Evolutionary conservation across 2,888 invertebrate genomes (phyloP).

Genomic region (Synanthedon vespiformis): DNA sequence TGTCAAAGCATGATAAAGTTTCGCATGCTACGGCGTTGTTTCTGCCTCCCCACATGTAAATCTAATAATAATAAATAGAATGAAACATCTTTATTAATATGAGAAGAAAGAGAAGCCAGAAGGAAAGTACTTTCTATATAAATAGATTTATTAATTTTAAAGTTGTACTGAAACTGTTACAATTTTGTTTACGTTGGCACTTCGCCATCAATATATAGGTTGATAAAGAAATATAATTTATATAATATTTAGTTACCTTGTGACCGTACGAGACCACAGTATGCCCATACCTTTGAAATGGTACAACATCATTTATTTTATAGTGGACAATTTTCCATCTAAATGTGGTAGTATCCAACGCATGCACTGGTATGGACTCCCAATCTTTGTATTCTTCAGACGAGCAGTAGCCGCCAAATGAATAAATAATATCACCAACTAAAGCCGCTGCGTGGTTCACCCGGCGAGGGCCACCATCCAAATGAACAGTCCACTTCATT

Average conservation of each 20-base stretch:
- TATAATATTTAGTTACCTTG: slow-evolving; percentile 47
- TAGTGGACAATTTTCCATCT: slow-evolving; percentile 70
- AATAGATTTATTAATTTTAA: no score
- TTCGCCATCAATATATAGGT: no score
- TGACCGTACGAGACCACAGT: slow-evolving; percentile 85
- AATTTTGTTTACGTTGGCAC: background rate
- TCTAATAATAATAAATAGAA: slow-evolving; percentile 35
- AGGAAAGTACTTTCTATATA: background rate
- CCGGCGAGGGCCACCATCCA: slow-evolving; percentile 91
- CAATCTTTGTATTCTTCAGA: slow-evolving; percentile 81
- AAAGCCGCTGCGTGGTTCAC: slow-evolving; percentile 93
- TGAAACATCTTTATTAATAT: background rate
- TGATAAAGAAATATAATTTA: no score
- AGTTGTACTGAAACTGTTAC: background rate
- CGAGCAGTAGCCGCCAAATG: slow-evolving; percentile 93
- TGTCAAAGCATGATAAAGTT: slow-evolving; percentile 84
- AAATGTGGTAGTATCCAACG: slow-evolving; percentile 80
- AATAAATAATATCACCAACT: slow-evolving; percentile 83
- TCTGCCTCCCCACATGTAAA: slow-evolving; percentile 93
- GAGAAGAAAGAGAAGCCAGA: background rate
- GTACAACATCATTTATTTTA: slow-evolving; percentile 68
- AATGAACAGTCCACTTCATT: slow-evolving; percentile 87
- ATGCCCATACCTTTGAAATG: slow-evolving; percentile 92
- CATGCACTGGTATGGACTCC: slow-evolving; percentile 87
- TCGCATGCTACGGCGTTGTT: slow-evolving; percentile 87